Percentiles rank a stretch among this genome's conserved stretches.
These are phyloP conservation scores for Petaurus breviceps DNA, from an alignment of 2,113 vertebrate genomes.

Conservation along the genomic window DNA sequence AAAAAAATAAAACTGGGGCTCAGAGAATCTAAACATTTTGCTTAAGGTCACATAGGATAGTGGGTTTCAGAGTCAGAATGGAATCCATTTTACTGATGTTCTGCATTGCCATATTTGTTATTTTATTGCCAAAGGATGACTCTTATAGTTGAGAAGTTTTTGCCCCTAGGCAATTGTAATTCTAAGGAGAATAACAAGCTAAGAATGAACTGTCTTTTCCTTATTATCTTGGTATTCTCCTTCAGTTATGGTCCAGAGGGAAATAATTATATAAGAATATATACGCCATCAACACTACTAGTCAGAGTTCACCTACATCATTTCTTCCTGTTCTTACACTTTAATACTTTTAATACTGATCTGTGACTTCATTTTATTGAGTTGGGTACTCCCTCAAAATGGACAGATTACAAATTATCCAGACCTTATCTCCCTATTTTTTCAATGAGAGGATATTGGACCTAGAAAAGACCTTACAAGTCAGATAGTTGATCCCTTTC, in stretches of 20 bases:
- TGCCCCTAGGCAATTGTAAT: background rate
- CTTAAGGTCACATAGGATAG: constrained; percentile 11
- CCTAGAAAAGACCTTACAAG: background rate
- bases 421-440: background rate
- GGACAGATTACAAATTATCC: background rate
- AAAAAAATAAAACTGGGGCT: background rate
- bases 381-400: background rate
- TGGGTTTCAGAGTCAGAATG: constrained; percentile 3
- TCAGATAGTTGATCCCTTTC: background rate
- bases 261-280: background rate
- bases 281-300: background rate
- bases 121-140: background rate
- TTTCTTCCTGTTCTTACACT: background rate
- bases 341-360: background rate
- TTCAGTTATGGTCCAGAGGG: background rate
- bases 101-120: background rate
- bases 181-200: background rate
- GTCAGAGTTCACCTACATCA: background rate
- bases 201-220: background rate
- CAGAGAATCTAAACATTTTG: constrained; percentile 37
- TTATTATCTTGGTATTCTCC: background rate
- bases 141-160: background rate
- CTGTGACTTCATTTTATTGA: background rate
- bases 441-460: background rate
- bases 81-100: constrained; percentile 16